Conservation (phyloP, 2,797 vertebrate genomes). For the Cyprinodon diabolis region DNA sequence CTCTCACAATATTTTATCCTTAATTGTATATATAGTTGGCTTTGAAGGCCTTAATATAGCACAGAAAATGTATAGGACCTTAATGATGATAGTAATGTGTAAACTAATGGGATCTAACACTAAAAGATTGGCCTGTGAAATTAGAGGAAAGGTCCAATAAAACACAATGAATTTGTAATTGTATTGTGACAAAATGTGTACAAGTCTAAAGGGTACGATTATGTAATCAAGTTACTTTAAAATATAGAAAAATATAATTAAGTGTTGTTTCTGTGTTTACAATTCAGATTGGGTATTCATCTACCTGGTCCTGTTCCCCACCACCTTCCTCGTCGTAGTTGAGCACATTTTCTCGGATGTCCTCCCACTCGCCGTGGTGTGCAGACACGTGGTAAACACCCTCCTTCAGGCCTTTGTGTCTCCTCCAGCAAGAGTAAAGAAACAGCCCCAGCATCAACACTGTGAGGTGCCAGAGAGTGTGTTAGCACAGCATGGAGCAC, state of each 20-base stretch:
- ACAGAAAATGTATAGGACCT: no score
- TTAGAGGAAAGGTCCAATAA: background rate
- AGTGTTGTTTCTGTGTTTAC: background rate
- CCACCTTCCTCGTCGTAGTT: slow-evolving; percentile 93
- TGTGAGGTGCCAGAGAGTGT: slow-evolving; percentile 75
- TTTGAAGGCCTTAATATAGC: no score
- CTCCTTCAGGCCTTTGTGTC: slow-evolving; percentile 82
- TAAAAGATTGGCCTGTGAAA: background rate
- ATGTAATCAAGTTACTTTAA: background rate
- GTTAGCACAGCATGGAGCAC: slow-evolving; percentile 43
- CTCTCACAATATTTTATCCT: no score
- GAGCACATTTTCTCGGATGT: slow-evolving; percentile 90
- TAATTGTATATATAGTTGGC: no score
- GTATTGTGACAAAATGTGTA: background rate
- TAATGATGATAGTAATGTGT: no score
- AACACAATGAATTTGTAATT: background rate
- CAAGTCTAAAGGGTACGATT: background rate
- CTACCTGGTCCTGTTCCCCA: slow-evolving; percentile 90
- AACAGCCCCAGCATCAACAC: slow-evolving; percentile 86
- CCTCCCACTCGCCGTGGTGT: slow-evolving; percentile 87
- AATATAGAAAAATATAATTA: background rate
- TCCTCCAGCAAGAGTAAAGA: slow-evolving; percentile 85
- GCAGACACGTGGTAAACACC: slow-evolving; percentile 82
- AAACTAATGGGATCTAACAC: background rate
- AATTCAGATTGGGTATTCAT: background rate